Percentiles rank a stretch among this genome's conserved stretches.
Conservation (phyloP, 2,888 invertebrate species). For the Pimpla rufipes region DNA sequence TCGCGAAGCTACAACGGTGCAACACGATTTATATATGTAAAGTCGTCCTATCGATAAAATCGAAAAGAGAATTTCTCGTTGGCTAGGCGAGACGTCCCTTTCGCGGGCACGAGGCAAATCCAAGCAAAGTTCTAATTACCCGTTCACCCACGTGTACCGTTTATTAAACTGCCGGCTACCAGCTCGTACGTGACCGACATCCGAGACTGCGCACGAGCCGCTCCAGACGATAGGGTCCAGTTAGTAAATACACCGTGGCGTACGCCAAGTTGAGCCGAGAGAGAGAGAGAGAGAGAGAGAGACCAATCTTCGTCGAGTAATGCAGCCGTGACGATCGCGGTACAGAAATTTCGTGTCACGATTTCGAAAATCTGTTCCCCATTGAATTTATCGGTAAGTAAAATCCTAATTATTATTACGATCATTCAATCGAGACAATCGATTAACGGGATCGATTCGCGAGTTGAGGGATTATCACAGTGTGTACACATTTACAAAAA, state of each 20-base stretch:
- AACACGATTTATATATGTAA: slow-evolving; percentile 3
- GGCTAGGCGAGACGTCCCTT: background rate
- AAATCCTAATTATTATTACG: background rate
- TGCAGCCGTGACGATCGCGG: background rate
- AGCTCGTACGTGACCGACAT: slow-evolving; percentile 19
- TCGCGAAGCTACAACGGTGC: background rate
- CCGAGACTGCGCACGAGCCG: slow-evolving; percentile 19
- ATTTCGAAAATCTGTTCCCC: background rate
- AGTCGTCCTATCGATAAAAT: background rate
- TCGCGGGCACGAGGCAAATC: background rate
- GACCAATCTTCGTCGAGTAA: background rate
- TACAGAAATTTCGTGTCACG: background rate
- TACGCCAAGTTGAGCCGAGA: background rate
- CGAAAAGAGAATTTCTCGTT: slow-evolving; percentile 26
- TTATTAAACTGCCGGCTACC: slow-evolving; percentile 32
- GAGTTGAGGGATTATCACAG: background rate
- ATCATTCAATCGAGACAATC: background rate
- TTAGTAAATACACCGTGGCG: background rate
- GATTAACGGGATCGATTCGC: background rate
- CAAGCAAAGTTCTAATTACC: slow-evolving; percentile 39
- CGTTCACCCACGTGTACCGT: slow-evolving; percentile 18
- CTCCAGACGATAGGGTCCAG: slow-evolving; percentile 14
- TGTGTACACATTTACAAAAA: no score
- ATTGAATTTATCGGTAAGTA: no score
- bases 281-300: no score